phyloP scores from a whole-genome alignment of 2,113 vertebrate genomes.

The Tragelaphus imberbis region DNA sequence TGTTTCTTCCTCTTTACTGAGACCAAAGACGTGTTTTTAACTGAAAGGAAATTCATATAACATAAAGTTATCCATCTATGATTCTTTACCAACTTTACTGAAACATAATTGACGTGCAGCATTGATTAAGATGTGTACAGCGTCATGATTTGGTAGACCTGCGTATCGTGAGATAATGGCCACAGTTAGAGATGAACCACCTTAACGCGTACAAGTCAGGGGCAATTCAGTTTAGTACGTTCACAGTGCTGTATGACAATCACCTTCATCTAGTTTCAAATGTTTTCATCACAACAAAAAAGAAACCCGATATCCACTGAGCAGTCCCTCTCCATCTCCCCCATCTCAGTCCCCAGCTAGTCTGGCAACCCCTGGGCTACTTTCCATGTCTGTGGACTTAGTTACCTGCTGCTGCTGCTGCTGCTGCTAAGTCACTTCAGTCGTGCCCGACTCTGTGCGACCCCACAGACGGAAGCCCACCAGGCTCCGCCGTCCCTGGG shows the following conservation, averaged over 20 bases:
- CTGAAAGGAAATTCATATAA: background rate
- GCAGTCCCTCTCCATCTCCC: background rate
- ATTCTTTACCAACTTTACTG: background rate
- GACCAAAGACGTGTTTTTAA: background rate
- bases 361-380: background rate
- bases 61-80: background rate
- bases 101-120: background rate
- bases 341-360: background rate
- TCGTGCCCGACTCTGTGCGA: too few species aligned
- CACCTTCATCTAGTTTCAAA: constrained; percentile 76
- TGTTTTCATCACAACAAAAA: background rate
- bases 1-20: background rate
- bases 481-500: too few species aligned
- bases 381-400: background rate
- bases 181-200: background rate
- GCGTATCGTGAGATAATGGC: too few species aligned
- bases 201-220: background rate
- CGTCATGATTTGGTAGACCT: accelerated
- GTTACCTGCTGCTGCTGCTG: background rate
- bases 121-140: background rate
- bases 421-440: too few species aligned
- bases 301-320: background rate
- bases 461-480: too few species aligned
- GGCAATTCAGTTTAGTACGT: background rate
- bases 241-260: background rate